Base-by-base conservation (phyloP, 2,888 invertebrate species). In the Dryadula phaetusa region DNA sequence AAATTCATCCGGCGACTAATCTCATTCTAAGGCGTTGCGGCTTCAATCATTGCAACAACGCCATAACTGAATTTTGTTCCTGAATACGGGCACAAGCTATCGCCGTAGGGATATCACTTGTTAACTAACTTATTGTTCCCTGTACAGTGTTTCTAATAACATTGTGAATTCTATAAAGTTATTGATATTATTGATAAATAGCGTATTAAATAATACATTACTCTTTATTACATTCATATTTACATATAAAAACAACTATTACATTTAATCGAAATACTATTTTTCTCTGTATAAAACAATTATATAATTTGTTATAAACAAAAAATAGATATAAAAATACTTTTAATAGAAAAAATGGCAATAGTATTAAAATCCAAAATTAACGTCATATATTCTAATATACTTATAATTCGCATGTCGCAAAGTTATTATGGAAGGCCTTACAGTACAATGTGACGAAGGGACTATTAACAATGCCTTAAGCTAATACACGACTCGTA, bases 61-160 rank as follows among this genome's bases (percentile, higher is more conserved):
- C 80, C 81, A 79, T 88, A 88, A 90, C 85, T 84, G 80, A 85
- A 84, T 89, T 89, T 80, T 75, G 78, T 81, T 78, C 80, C 79
- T 79, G 77, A 79, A 80, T 81, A 82, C 77, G 75, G 78, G 70
- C 70, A 70, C 68, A 67, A 65, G 63, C 66, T 42, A 46, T 61
- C 66, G 49, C 63, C 62, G 63, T 65, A 44, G 68, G 66, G 66
- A 69, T 66, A 64, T 69, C 69, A 64, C 63, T 64, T 64, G 61
- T 40, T 61, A 69, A 70, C 66, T 70, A 20, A 70, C 40, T 70
- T 66, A 66, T 58, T 52, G 62, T 54, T 32, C 18, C 34, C 22
- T 46, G 20, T 37, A 42, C 22, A 16, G n/a, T 60, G 62, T 62
- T 62, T 25, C 49, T 4, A 8, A 22, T 56, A 40, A 22, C 56